Evolutionary conservation across 2,888 invertebrate species (phyloP).

Genomic region (Drosophila paracracens): DNA sequence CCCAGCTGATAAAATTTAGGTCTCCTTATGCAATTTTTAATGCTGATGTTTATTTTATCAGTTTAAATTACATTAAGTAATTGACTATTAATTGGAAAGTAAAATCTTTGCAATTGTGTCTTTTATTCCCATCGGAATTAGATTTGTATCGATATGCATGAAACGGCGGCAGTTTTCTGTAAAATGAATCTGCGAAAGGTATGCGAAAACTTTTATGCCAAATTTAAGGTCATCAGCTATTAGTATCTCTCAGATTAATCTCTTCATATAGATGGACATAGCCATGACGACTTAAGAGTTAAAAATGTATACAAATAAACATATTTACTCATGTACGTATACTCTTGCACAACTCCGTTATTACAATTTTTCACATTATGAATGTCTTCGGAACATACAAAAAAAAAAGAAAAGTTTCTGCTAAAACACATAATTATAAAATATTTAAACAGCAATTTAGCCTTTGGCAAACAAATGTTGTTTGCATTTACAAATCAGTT

Average conservation of each 20-base stretch:
- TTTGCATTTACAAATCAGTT: slow-evolving; percentile 53
- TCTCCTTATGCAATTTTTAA: not conserved
- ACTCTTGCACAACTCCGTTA: not conserved
- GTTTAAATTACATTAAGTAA: not conserved
- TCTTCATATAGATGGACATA: not conserved
- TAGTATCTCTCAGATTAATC: not conserved
- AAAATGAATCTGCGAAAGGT: not conserved
- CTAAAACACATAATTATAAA: not conserved
- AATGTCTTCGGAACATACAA: not conserved
- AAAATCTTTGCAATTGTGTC: too few relatives aligned
- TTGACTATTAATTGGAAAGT: too few relatives aligned
- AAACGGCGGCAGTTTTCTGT: not conserved
- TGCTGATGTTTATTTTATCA: not conserved
- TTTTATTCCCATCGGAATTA: not conserved
- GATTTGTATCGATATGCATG: not conserved
- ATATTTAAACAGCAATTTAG: slow-evolving; percentile 10
- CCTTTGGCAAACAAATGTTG: slow-evolving; percentile 26
- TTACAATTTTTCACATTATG: not conserved
- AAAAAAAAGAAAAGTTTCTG: not conserved
- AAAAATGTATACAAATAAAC: not conserved
- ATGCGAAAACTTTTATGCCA: not conserved
- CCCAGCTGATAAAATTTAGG: not conserved
- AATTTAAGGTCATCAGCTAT: not conserved
- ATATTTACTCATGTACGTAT: too few relatives aligned
- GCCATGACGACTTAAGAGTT: not conserved